These are phyloP conservation scores for Gerris buenoi DNA, from an alignment of 1,140 invertebrate genomes.

Conservation along the genomic window DNA sequence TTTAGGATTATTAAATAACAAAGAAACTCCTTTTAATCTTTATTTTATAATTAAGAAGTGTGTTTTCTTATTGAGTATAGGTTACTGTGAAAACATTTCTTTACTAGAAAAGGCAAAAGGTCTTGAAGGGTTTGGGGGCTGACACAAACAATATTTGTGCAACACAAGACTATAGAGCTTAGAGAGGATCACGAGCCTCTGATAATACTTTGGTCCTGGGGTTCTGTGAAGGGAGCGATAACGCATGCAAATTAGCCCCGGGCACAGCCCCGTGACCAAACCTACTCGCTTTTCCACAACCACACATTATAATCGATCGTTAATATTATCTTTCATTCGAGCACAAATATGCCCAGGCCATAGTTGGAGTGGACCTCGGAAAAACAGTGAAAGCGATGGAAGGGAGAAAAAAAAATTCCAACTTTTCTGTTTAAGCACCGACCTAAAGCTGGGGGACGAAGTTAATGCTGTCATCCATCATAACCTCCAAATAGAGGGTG, in stretches of 20 bases:
- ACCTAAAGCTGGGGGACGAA: neutral
- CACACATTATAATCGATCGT: neutral
- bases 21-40: too few species aligned
- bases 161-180: neutral
- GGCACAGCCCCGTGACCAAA: neutral
- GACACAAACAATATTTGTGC: neutral
- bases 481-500: too few species aligned
- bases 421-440: neutral
- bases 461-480: neutral
- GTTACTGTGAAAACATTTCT: neutral
- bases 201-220: neutral
- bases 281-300: too few species aligned
- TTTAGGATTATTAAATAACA: too few species aligned
- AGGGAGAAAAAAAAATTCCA: neutral
- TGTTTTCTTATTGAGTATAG: too few species aligned
- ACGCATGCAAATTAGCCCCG: neutral
- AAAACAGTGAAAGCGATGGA: too few species aligned
- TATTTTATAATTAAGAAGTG: too few species aligned
- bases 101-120: neutral
- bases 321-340: neutral
- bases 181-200: neutral
- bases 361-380: too few species aligned
- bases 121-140: neutral
- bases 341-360: neutral
- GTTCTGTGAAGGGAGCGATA: neutral